These are phyloP conservation scores for Tachycineta bicolor DNA, from an alignment of 2,113 vertebrate species.

Conservation along the genomic window DNA sequence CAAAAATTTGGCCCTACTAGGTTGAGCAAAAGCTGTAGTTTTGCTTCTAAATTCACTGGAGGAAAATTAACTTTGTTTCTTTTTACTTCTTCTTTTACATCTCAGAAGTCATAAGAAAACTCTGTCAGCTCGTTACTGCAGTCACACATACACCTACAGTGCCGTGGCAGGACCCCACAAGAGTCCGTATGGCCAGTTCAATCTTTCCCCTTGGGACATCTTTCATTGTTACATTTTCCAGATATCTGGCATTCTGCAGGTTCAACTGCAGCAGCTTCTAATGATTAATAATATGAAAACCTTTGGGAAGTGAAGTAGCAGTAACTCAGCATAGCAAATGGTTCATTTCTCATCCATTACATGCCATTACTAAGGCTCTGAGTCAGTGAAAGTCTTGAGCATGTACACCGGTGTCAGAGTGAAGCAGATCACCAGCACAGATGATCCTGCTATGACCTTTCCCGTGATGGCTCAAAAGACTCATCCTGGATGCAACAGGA, in stretches of 20 bases:
- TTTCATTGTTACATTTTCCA: conserved; percentile 37
- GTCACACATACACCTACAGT: neutral
- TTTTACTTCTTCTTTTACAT: neutral
- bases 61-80: neutral
- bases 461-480: neutral
- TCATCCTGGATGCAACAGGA: neutral
- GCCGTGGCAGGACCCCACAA: neutral
- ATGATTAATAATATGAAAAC: neutral
- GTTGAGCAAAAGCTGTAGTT: neutral
- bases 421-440: neutral
- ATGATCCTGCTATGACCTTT: neutral
- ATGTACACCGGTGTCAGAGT: neutral
- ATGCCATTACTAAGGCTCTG: neutral
- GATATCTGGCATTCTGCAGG: conserved; percentile 10
- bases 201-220: neutral
- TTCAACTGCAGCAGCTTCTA: neutral
- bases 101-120: neutral
- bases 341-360: neutral
- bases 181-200: neutral
- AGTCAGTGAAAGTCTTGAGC: neutral
- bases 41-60: conserved; percentile 1
- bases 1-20: neutral
- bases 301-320: conserved; percentile 2
- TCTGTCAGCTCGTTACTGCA: neutral
- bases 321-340: neutral